Evolutionary conservation across 2,113 vertebrate species (phyloP), one percentile per base, ranked within the genome.

Genomic region (Sylvia atricapilla): DNA sequence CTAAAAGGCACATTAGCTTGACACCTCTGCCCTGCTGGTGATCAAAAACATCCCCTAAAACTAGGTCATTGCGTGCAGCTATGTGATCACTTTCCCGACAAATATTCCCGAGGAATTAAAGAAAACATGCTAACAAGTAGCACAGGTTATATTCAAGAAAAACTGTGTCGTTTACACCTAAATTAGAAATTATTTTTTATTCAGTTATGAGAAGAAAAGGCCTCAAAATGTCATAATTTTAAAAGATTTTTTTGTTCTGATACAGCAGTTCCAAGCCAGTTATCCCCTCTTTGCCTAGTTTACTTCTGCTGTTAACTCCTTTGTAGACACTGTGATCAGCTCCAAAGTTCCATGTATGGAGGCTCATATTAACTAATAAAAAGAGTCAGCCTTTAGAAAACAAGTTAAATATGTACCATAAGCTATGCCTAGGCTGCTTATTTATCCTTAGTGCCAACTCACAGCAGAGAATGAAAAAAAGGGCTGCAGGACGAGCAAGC

Each of bases 41-140:
- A 94, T 91, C 60, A 91, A 91, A 91, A 78, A 55, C 77, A 89
- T 52, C 69, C 64, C 33, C n/a, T 62, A 87, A 81, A 93, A 81
- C 19, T 58, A 84, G 55, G 69, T 66, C 89, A 84, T 67, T 49
- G 56, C 46, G 59, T 17, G n/a, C 59, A 87, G 68, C 68, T 73
- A 24, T 28, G 22, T 30, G 24, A 91, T 66, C 56, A 31, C 28
- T 62, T 84, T 49, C 52, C 47, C 49, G 20, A 84, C 27, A 89
- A 84, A 70, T 24, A 87, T 46, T 78, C 60, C 56, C 33, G 81
- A 66, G 35, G n/a, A 94, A 93, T 60, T 30, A 1, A 76, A 81
- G 44, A 47, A 30, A n/a, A 52, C 22, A 41, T 21, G 15, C 12
- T 58, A 89, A 63, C 52, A 64, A 28, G 13, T 59, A 84, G 77